These are phyloP conservation scores for Phengaris arion DNA, from an alignment of 2,888 invertebrate species.

Conservation along the genomic window DNA sequence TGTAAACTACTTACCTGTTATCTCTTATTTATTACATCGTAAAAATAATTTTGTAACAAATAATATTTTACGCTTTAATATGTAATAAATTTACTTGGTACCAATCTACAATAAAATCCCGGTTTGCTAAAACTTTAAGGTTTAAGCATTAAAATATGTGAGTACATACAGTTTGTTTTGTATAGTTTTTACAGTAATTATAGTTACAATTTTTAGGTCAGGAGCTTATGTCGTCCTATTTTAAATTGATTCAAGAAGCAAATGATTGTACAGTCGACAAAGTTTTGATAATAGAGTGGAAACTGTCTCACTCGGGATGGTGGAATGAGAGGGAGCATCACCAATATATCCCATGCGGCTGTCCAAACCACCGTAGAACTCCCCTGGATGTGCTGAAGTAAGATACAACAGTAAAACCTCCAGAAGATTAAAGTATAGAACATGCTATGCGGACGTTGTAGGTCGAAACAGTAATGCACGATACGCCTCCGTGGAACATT, in stretches of 20 bases:
- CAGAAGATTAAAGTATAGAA: too few species aligned
- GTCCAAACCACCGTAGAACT: conserved; percentile 58
- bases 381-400: conserved; percentile 65
- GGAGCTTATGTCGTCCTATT: conserved; percentile 70
- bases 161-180: not conserved
- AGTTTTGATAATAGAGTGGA: conserved; percentile 72
- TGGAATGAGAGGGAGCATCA: conserved; percentile 59
- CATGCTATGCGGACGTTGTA: too few species aligned
- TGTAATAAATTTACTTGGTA: not conserved
- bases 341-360: conserved; percentile 58
- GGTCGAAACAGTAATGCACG: too few species aligned
- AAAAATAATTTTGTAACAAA: not conserved
- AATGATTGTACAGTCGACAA: conserved; percentile 56
- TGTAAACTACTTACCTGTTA: not conserved
- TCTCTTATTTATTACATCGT: not conserved
- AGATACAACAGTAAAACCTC: not conserved
- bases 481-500: too few species aligned
- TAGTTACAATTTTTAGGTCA: conserved; percentile 58
- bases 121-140: not conserved
- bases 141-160: not conserved
- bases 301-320: conserved; percentile 63
- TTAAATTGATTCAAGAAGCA: conserved; percentile 59
- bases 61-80: too few species aligned
- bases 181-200: not conserved
- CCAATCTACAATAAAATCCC: not conserved